Percentiles rank a stretch among this genome's conserved stretches.
Evolutionary conservation across 2,113 vertebrate genomes (phyloP).

Genomic region (Holacanthus passer): DNA sequence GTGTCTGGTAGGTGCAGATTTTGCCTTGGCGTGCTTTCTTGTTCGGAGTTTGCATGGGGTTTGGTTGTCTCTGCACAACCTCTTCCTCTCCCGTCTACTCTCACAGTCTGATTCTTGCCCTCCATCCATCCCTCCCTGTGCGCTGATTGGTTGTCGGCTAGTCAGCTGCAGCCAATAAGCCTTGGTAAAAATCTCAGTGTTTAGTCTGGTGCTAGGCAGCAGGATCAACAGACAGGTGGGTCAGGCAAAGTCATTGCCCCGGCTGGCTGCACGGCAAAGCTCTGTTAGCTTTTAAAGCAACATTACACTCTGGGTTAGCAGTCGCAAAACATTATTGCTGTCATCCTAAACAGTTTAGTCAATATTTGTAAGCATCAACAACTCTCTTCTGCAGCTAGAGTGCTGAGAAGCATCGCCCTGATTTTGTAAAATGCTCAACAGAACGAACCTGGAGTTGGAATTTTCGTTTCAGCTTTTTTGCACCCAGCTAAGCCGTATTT

Average conservation of each 20-base stretch:
- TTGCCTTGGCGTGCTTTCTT: background rate
- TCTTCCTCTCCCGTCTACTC: constrained; percentile 49
- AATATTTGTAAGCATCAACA: constrained; percentile 18
- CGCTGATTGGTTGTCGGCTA: constrained; percentile 85
- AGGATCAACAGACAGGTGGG: constrained; percentile 96
- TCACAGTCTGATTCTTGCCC: constrained; percentile 77
- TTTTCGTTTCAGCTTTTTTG: constrained; percentile 6
- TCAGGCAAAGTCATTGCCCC: constrained; percentile 93
- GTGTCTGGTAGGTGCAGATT: constrained; percentile 5
- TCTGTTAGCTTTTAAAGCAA: constrained; percentile 91
- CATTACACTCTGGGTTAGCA: constrained; percentile 13
- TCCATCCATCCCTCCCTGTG: constrained; percentile 81
- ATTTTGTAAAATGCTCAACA: background rate
- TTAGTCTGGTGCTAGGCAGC: constrained; percentile 95
- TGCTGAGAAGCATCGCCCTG: background rate
- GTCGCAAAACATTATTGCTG: constrained; percentile 1
- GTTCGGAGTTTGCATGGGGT: constrained; percentile 30
- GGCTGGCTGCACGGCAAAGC: constrained; percentile 91
- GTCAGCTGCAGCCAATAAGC: constrained; percentile 93
- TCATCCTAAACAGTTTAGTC: constrained; percentile 12
- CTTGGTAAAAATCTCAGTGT: constrained; percentile 90
- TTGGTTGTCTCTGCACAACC: constrained; percentile 73
- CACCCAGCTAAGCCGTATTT: background rate
- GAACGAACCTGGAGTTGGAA: background rate
- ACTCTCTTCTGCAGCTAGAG: background rate